Conservation (phyloP, 2,888 invertebrate species). For the Caradrina kadenii region DNA sequence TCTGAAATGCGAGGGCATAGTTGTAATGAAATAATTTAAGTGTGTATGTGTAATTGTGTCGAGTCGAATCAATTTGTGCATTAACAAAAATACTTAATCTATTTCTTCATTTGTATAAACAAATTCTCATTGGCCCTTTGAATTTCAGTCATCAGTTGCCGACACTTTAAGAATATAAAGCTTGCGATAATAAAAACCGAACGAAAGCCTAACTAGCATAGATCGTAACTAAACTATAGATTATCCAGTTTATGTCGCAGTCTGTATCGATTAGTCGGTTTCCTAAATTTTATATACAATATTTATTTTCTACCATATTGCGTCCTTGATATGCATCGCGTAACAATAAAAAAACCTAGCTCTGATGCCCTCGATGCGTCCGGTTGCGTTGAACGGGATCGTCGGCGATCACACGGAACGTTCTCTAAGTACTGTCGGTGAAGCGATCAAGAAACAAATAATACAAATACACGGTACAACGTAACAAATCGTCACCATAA, state of each 20-base stretch:
- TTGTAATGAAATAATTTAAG: conserved; percentile 74
- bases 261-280: conserved; percentile 87
- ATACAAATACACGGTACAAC: conserved; percentile 84
- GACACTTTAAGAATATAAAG: conserved; percentile 86
- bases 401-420: conserved; percentile 73
- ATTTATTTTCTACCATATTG: conserved; percentile 91
- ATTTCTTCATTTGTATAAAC: conserved; percentile 78
- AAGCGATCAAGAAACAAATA: conserved; percentile 86
- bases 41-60: conserved; percentile 67
- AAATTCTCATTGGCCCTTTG: conserved; percentile 86
- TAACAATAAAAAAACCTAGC: conserved; percentile 90
- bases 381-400: conserved; percentile 75
- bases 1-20: conserved; percentile 87
- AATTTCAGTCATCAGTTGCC: conserved; percentile 88
- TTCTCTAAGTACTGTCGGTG: conserved; percentile 86
- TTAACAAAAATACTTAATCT: conserved; percentile 80
- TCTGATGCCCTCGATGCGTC: conserved; percentile 85
- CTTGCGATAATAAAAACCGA: conserved; percentile 87
- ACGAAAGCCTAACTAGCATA: conserved; percentile 88
- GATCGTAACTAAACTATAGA: conserved; percentile 88
- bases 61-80: conserved; percentile 81
- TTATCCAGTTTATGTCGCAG: conserved; percentile 87
- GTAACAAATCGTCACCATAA: conserved; percentile 85
- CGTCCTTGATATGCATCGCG: conserved; percentile 91
- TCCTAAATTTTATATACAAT: conserved; percentile 89